Evolutionary conservation across 2,888 invertebrate species (phyloP), one percentile per base, ranked within the genome.

Genomic region (Hybos culiciformis): DNA sequence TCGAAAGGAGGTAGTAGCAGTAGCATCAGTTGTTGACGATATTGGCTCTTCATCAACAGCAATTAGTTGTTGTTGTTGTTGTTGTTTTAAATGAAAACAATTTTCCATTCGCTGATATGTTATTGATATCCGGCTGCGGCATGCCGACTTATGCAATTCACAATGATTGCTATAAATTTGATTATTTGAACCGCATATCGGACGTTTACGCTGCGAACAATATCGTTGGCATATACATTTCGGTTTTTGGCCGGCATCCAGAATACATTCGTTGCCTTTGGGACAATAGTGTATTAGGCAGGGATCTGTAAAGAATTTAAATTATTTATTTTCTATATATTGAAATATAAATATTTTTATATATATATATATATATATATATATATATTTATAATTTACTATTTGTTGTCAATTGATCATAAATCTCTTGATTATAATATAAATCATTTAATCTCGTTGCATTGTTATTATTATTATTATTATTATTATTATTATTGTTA

Each of bases 141-240:
- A 80, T 15, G 77, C 74, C 3, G 75, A 70, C 43, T 74, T 67
- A 55, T 78, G 78, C 26, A 80, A 66, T 54, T 78, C 77, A 60
- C 80, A 80, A 59, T 78, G 78, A 61, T 76, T 79, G 38, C 72
- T 70, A 58, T 80, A 80, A 46, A 77, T 68, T 53, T 70, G 70
- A n/a, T 77, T 78, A 56, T 80, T 76, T 24, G 75, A 74, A 43
- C 77, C 79, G 54, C 80, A 80, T 41, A 79, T 75, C 31, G 73
- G 65, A 59, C 74, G 70, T 54, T 70, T 68, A 50, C 72, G 70
- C 45, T 68, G 58, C 7, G 48, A 66, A 60, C 77, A 77, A 50
- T 68, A 68, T 47, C 68, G 66, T 48, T 72, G 70, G 62, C 82
- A 82, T 39, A 75, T 68, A 60, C 82, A 82, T 41, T 70, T 62